Conservation (phyloP, 1,140 invertebrate genomes). For the Drosophila punjabiensis region DNA sequence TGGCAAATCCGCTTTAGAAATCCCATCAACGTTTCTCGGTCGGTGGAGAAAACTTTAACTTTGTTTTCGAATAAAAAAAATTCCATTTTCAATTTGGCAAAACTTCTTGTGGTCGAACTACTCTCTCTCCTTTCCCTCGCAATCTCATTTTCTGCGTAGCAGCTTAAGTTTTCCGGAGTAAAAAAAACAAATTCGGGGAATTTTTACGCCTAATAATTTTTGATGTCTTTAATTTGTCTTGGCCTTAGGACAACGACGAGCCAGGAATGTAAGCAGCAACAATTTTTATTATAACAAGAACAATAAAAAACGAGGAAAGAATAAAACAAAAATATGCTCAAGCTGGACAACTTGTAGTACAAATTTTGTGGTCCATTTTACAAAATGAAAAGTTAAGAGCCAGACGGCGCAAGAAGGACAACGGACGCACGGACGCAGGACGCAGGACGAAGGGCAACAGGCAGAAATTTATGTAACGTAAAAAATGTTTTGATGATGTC, state of each 20-base stretch:
- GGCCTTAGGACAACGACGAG: slow-evolving; percentile 39
- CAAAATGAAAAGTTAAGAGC: slow-evolving; percentile 76
- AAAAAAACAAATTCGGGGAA: slow-evolving; percentile 48
- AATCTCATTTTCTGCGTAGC: slow-evolving; percentile 52
- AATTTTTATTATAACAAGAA: slow-evolving; percentile 81
- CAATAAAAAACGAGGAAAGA: slow-evolving; percentile 49
- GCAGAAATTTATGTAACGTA: slow-evolving; percentile 78
- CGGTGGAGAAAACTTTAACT: slow-evolving; percentile 57
- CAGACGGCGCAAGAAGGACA: slow-evolving; percentile 2
- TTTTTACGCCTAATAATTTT: slow-evolving; percentile 82
- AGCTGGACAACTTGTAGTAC: slow-evolving; percentile 74
- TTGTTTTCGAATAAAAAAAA: slow-evolving; percentile 53
- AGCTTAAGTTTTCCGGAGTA: slow-evolving; percentile 19
- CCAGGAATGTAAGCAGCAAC: slow-evolving; percentile 63
- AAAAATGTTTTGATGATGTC: slow-evolving; percentile 81
- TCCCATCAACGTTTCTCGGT: slow-evolving; percentile 63
- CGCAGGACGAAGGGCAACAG: slow-evolving; percentile 37
- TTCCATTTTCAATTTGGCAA: slow-evolving; percentile 79
- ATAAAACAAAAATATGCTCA: slow-evolving; percentile 49
- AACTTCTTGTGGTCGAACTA: slow-evolving; percentile 55
- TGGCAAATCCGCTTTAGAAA: slow-evolving; percentile 75
- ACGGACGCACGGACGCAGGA: no score
- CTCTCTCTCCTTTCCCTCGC: slow-evolving; percentile 21
- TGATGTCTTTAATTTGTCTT: slow-evolving; percentile 83
- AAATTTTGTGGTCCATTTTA: slow-evolving; percentile 82